Evolutionary conservation across 2,113 vertebrate species (phyloP).

Genomic region (Tringa solitaria): DNA sequence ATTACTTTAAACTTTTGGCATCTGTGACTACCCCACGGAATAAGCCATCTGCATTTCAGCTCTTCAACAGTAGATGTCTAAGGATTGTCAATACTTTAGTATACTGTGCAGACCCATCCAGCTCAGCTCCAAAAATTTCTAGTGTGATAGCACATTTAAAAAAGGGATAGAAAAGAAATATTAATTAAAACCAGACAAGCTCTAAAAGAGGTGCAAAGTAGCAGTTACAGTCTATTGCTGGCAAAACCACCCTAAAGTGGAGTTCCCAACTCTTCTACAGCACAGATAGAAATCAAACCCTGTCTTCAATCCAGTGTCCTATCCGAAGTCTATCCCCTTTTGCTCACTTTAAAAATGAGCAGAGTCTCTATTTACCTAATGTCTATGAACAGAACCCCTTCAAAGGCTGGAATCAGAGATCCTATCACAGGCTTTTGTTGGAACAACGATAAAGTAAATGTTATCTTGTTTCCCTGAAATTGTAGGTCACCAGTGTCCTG

Average conservation of each 20-base stretch:
- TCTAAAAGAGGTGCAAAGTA: background rate
- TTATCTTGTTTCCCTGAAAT: background rate
- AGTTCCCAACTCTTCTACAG: background rate
- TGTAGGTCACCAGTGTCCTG: background rate
- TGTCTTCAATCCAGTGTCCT: background rate
- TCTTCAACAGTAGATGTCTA: background rate
- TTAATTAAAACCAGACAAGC: background rate
- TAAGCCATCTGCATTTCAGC: background rate
- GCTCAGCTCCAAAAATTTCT: background rate
- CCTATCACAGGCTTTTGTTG: background rate
- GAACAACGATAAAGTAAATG: background rate
- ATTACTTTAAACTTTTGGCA: background rate
- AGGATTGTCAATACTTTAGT: background rate
- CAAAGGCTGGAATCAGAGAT: background rate
- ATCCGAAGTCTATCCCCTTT: background rate
- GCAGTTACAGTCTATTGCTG: background rate
- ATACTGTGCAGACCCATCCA: background rate
- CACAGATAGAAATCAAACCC: background rate
- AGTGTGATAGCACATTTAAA: background rate
- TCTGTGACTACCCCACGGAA: background rate
- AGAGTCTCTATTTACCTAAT: background rate
- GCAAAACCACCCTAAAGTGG: background rate
- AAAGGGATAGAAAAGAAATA: background rate
- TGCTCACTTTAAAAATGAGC: background rate
- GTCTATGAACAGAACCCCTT: background rate